Evolutionary conservation across 2,797 vertebrate genomes (phyloP).

Genomic region (Gobionotothen gibberifrons): DNA sequence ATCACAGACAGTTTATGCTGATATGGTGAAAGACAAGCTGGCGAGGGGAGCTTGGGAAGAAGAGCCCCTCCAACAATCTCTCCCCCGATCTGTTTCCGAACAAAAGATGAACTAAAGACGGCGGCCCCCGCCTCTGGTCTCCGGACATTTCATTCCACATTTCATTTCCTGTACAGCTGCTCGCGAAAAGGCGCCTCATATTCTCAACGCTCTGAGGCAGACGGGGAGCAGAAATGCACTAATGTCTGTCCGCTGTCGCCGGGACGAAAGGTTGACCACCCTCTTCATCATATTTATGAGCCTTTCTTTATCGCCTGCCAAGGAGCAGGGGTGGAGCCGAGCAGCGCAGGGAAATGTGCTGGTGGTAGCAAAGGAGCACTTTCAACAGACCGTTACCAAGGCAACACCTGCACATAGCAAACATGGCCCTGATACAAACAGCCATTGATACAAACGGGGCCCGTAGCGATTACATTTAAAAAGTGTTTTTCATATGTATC

Average conservation of each 20-base stretch:
- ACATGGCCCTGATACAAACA: constrained; percentile 13
- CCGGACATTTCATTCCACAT: constrained; percentile 73
- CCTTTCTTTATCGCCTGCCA: constrained; percentile 62
- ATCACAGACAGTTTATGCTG: constrained; percentile 21
- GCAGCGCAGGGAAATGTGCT: constrained; percentile 15
- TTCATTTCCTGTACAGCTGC: constrained; percentile 76
- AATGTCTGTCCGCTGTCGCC: constrained; percentile 67
- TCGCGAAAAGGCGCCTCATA: constrained; percentile 64
- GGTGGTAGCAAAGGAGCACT: background rate
- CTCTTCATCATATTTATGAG: constrained; percentile 80
- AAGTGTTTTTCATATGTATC: background rate
- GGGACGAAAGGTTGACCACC: constrained; percentile 69
- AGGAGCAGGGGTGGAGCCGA: constrained; percentile 48
- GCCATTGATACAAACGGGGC: constrained; percentile 43
- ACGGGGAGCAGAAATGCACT: constrained; percentile 53
- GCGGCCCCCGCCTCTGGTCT: constrained; percentile 39
- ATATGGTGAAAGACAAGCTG: constrained; percentile 31
- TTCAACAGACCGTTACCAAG: constrained; percentile 37
- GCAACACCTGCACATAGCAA: constrained; percentile 15
- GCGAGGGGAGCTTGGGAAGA: constrained; percentile 27
- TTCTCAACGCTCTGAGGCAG: constrained; percentile 59
- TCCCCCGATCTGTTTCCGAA: constrained; percentile 48
- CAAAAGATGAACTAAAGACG: constrained; percentile 54
- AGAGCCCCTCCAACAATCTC: constrained; percentile 40
- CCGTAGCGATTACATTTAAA: background rate